These are phyloP conservation scores for Dichetophora obliterata DNA, from an alignment of 2,888 invertebrate genomes.

Conservation along the genomic window DNA sequence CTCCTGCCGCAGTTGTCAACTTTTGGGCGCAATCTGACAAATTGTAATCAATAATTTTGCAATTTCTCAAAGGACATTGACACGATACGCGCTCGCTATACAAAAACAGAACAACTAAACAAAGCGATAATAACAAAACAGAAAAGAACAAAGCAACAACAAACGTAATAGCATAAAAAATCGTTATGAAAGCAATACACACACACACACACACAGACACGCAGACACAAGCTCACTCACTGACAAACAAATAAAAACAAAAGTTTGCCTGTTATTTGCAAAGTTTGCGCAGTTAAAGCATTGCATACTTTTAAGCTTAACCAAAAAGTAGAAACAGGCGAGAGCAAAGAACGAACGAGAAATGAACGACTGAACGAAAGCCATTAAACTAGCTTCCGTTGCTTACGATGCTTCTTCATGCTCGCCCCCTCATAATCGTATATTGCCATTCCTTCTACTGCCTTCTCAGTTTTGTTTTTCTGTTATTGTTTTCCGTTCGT, in stretches of 20 bases:
- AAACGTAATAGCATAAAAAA: background rate
- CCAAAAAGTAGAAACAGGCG: constrained; percentile 8
- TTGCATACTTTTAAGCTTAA: constrained; percentile 16
- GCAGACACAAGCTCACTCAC: background rate
- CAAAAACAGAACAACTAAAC: background rate
- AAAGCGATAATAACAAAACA: background rate
- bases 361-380: background rate
- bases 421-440: background rate
- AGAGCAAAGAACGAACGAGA: background rate
- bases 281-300: background rate
- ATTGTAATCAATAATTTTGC: constrained; percentile 20
- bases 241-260: background rate
- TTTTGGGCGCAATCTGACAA: constrained; percentile 1
- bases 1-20: background rate
- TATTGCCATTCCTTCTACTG: background rate
- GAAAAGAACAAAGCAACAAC: background rate
- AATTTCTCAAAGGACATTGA: constrained; percentile 5
- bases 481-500: background rate
- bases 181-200: background rate
- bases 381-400: constrained; percentile 10
- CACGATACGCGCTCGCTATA: background rate
- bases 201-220: background rate
- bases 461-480: background rate
- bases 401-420: background rate
- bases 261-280: constrained; percentile 10